Evolutionary conservation across 2,113 vertebrate genomes (phyloP), one percentile per base, ranked within the genome.

Genomic region (Cyanocitta stelleri): DNA sequence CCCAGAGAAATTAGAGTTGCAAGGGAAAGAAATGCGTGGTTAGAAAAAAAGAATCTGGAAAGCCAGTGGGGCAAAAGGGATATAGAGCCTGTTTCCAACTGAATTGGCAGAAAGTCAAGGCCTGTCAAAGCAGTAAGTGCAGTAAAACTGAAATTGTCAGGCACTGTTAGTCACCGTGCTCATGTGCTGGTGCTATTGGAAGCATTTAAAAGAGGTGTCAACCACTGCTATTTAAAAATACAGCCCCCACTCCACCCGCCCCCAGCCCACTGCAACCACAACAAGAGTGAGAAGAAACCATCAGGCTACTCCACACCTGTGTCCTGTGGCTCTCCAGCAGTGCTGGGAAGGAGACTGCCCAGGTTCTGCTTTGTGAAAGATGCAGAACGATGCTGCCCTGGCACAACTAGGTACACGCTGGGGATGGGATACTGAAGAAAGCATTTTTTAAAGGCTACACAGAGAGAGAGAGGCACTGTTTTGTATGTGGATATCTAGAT

Each of bases 81-180:
- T 71, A 46, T 48, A 91, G 86, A 89, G 49, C 33, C 44, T 85
- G 51, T 63, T 97, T 95, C 89, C 95, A 97, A 75, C 26, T 51
- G 82, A 89, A 55, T 2, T 97, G 96, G 96, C 96, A 95, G 77
- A 48, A 92, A 95, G 80, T 93, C 92, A 97, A 93, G 49, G 79
- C 33, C 66, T 96, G 96, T 95, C 96, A 97, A 87, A 94, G 85
- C 92, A 94, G 83, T 93, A 78, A 95, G 84, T 63, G 89, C 91
- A 83, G 77, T 74, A 85, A 93, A 96, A 92, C 71, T 84, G 67
- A 83, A 87, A 83, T 78, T 96, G 96, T 94, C 92, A 96, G 92
- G 89, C 62, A 30, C 56, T n/a, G 77, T 96, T 95, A 94, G 71
- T 94, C 89, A 93, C 82, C 90, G 76, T 61, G 92, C 29, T 79